These are phyloP conservation scores for Corythornis leucogaster DNA, from an alignment of 2,797 vertebrate species.

Conservation along the genomic window DNA sequence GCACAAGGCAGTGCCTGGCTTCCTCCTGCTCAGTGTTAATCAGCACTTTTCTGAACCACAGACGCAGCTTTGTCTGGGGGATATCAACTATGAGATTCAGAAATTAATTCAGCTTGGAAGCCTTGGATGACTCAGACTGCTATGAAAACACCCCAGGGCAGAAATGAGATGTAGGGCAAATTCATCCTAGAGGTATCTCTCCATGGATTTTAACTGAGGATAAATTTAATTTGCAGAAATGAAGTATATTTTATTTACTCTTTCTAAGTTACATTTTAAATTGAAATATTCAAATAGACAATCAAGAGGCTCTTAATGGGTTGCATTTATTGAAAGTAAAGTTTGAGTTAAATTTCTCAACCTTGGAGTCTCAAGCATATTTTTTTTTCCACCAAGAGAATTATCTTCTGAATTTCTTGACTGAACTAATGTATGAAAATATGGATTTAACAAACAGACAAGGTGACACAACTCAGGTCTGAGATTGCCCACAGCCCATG, in stretches of 20 bases:
- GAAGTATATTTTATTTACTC: slow-evolving; percentile 45
- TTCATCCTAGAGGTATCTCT: slow-evolving; percentile 9
- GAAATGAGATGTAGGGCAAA: slow-evolving; percentile 17
- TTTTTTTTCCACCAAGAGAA: background rate
- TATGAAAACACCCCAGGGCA: slow-evolving; percentile 46
- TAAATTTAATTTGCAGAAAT: slow-evolving; percentile 36
- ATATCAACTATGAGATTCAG: slow-evolving; percentile 17
- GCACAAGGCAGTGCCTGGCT: background rate
- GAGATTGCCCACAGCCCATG: background rate
- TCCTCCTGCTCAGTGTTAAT: accelerated
- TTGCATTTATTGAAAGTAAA: slow-evolving; percentile 8
- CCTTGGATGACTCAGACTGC: slow-evolving; percentile 50
- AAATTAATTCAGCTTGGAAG: slow-evolving; percentile 47
- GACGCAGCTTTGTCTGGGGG: background rate
- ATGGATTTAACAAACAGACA: background rate
- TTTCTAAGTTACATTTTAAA: slow-evolving; percentile 10
- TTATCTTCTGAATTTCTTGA: background rate
- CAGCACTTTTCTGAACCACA: background rate
- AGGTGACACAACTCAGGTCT: background rate
- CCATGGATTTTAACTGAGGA: background rate
- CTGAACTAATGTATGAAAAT: background rate
- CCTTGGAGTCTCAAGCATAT: background rate
- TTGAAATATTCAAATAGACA: slow-evolving; percentile 40
- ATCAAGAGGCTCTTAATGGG: slow-evolving; percentile 15
- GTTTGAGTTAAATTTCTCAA: slow-evolving; percentile 23